Evolutionary conservation across 2,113 vertebrate species (phyloP).

Genomic region (Fulmarus glacialis): DNA sequence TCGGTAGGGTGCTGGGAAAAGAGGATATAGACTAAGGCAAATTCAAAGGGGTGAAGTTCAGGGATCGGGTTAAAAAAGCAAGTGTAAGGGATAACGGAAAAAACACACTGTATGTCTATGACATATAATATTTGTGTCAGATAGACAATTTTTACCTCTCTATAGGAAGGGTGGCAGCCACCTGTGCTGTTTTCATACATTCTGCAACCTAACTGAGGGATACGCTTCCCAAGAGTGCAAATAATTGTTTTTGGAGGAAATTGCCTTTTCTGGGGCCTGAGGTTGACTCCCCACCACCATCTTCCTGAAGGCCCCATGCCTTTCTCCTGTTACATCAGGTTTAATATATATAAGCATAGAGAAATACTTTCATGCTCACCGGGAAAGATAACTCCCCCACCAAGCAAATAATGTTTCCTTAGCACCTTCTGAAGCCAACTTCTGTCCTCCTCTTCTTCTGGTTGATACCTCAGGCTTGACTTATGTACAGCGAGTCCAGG

Average conservation of each 20-base stretch:
- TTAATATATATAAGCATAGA: background rate
- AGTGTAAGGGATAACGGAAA: background rate
- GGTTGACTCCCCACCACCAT: background rate
- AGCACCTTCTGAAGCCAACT: accelerated
- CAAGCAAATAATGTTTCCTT: background rate
- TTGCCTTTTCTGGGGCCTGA: background rate
- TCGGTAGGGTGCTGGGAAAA: background rate
- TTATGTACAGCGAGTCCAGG: accelerated
- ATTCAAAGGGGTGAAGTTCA: background rate
- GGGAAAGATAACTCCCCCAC: background rate
- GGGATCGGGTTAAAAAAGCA: background rate
- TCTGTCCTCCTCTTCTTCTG: background rate
- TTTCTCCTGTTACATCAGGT: background rate
- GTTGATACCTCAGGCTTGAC: background rate
- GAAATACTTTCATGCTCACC: background rate
- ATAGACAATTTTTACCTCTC: background rate
- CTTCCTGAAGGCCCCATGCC: accelerated
- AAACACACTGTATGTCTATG: accelerated
- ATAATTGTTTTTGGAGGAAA: background rate
- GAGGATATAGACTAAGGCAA: background rate
- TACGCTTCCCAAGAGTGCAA: background rate
- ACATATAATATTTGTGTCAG: background rate
- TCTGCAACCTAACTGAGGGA: background rate
- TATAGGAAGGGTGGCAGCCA: background rate
- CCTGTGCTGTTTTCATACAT: background rate